These are phyloP conservation scores for Netelia virgata DNA, from an alignment of 2,888 invertebrate genomes.

Conservation along the genomic window DNA sequence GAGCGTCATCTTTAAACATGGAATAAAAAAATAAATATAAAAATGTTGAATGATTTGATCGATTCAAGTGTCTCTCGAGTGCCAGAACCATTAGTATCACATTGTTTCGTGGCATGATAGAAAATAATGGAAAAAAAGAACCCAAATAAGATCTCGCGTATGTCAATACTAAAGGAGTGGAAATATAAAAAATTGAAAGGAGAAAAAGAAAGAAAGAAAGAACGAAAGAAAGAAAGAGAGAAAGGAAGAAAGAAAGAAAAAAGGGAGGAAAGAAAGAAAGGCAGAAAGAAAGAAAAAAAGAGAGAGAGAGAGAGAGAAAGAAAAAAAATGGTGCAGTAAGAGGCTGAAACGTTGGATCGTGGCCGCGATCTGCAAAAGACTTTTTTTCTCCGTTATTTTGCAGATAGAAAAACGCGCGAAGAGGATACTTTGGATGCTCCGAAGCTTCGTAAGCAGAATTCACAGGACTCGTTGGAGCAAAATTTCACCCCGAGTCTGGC, in stretches of 20 bases:
- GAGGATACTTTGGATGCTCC: slow-evolving; percentile 63
- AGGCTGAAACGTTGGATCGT: slow-evolving; percentile 63
- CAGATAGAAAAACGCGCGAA: slow-evolving; percentile 70
- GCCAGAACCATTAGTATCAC: background rate
- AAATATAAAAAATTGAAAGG: slow-evolving; percentile 68
- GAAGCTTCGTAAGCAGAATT: slow-evolving; percentile 57
- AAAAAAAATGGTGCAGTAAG: slow-evolving; percentile 22
- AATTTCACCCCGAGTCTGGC: slow-evolving; percentile 83
- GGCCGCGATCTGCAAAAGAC: slow-evolving; percentile 68
- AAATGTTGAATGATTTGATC: background rate
- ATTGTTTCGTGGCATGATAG: background rate
- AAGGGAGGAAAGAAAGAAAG: background rate
- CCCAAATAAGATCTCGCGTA: slow-evolving; percentile 74
- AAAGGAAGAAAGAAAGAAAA: background rate
- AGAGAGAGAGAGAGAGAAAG: background rate
- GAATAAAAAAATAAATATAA: slow-evolving; percentile 12
- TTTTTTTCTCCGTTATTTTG: slow-evolving; percentile 73
- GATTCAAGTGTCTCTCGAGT: background rate
- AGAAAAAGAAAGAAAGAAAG: background rate
- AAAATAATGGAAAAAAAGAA: slow-evolving; percentile 17
- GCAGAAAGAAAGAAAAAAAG: background rate
- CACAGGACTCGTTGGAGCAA: slow-evolving; percentile 70
- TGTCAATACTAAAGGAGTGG: slow-evolving; percentile 80
- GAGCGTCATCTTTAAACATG: slow-evolving; percentile 11
- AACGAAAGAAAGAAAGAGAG: slow-evolving; percentile 7